Percentiles rank a stretch among this genome's conserved stretches.
Evolutionary conservation across 2,113 vertebrate genomes (phyloP).

Genomic region (Sinocyclocheilus maitianheensis): DNA sequence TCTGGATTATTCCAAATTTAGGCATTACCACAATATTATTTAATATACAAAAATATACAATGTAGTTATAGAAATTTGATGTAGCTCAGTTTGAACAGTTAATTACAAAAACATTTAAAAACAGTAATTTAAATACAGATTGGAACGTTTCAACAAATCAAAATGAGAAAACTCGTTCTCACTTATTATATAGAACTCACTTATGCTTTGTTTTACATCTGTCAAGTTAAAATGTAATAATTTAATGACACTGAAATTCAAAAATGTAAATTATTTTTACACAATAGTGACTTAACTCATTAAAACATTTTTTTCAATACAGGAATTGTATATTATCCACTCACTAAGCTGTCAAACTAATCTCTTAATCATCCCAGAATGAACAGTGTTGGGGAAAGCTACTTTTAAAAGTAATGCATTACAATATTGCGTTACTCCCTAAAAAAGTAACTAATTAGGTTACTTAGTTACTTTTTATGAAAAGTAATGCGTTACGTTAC

Average conservation of each 20-base stretch:
- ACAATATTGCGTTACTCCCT: no score
- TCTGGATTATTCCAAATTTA: neutral
- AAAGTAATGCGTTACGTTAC: no score
- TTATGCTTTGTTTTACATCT: neutral
- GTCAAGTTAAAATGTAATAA: neutral
- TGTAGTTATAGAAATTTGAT: neutral
- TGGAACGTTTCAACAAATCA: no score
- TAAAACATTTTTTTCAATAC: neutral
- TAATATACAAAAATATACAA: neutral
- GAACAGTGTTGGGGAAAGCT: no score
- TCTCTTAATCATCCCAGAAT: neutral
- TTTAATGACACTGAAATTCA: neutral
- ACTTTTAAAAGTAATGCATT: no score
- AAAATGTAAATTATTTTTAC: neutral
- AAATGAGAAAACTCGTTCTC: neutral
- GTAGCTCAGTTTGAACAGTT: neutral
- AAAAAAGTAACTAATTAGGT: no score
- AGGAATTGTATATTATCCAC: neutral
- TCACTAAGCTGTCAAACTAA: neutral
- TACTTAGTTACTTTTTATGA: no score
- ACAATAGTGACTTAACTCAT: neutral
- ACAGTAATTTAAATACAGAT: neutral
- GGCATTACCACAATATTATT: neutral
- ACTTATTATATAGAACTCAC: no score
- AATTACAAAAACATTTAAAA: no score